A percentile compares a stretch with the other conserved stretches of the same genome.
These are phyloP conservation scores for Ceratotherium simum DNA, from an alignment of 2,113 vertebrate species.

Conservation along the genomic window DNA sequence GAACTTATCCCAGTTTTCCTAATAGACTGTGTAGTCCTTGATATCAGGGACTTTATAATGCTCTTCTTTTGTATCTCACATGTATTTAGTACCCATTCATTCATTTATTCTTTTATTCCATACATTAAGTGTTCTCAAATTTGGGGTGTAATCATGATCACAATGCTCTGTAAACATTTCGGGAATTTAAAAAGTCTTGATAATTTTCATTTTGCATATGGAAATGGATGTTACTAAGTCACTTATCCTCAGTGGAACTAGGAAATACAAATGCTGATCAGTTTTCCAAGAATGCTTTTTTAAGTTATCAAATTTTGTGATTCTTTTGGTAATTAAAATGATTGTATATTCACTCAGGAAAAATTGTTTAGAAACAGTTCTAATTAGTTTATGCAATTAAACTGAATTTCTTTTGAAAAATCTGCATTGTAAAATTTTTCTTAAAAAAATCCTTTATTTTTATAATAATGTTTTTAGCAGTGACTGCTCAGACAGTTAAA, in stretches of 20 bases:
- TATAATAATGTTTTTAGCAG: neutral
- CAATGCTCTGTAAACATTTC: slow-evolving; percentile 21
- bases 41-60: neutral
- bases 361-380: neutral
- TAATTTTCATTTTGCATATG: neutral
- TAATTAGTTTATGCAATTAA: slow-evolving; percentile 5
- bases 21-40: neutral
- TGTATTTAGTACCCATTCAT: neutral
- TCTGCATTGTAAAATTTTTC: neutral
- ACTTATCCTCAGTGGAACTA: neutral
- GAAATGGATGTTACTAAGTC: neutral
- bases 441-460: neutral
- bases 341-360: neutral
- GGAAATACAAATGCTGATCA: neutral
- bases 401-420: slow-evolving; percentile 40
- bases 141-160: neutral
- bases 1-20: neutral
- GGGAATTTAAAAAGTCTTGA: slow-evolving; percentile 7
- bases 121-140: neutral
- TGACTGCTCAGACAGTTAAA: neutral
- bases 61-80: neutral
- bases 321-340: slow-evolving; percentile 22
- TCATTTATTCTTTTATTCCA: neutral
- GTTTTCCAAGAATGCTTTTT: slow-evolving; percentile 24
- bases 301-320: neutral